Percentiles rank a stretch among this genome's conserved stretches.
These are phyloP conservation scores for Naja naja DNA, from an alignment of 2,113 vertebrate genomes.

Conservation along the genomic window DNA sequence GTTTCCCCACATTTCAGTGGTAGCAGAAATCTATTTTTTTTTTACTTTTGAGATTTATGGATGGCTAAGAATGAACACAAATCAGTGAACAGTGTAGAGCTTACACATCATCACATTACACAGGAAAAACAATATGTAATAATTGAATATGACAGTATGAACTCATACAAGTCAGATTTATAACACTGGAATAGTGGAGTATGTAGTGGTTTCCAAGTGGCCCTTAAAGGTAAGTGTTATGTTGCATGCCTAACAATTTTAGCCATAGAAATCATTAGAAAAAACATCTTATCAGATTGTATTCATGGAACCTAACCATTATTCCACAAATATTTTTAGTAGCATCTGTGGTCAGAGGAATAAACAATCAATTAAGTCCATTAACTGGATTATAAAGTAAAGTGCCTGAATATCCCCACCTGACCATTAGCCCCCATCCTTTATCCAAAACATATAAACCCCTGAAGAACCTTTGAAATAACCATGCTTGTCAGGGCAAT, in stretches of 20 bases:
- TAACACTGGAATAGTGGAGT: fast-evolving
- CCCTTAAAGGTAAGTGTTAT: fast-evolving
- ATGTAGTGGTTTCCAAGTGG: neutral
- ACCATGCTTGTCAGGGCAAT: fast-evolving
- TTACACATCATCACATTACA: fast-evolving
- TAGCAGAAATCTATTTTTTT: conserved; percentile 17
- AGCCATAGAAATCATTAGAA: fast-evolving
- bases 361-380: conserved; percentile 1
- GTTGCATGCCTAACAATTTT: neutral
- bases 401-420: conserved; percentile 13
- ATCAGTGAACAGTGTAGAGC: neutral
- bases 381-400: conserved; percentile 23
- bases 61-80: neutral
- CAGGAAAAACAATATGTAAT: neutral
- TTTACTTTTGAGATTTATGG: neutral
- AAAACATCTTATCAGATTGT: neutral
- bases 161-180: neutral
- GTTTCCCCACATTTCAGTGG: neutral
- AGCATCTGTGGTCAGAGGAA: neutral
- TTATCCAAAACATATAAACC: neutral
- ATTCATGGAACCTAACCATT: neutral
- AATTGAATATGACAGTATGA: neutral
- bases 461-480: fast-evolving
- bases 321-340: neutral
- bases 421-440: neutral